Conservation (phyloP, 2,113 vertebrate species). For the Paratilapia polleni region DNA sequence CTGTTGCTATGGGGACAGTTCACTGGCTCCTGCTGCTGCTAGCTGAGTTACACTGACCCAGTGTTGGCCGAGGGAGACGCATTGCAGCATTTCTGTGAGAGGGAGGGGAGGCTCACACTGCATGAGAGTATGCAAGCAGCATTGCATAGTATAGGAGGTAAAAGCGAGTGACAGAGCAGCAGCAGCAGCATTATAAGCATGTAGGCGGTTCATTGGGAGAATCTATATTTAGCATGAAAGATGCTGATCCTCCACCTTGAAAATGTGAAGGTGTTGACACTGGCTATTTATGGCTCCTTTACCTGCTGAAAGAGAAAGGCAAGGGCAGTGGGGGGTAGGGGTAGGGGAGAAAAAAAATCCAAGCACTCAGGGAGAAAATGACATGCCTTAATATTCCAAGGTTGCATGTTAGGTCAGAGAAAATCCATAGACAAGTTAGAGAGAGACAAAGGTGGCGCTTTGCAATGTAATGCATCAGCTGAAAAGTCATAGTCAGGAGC, state of each 20-base stretch:
- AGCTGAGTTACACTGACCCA: slow-evolving; percentile 82
- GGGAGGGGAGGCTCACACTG: slow-evolving; percentile 58
- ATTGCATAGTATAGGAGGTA: slow-evolving; percentile 36
- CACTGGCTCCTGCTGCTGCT: slow-evolving; percentile 64
- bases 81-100: slow-evolving; percentile 84
- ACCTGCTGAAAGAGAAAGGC: slow-evolving; percentile 32
- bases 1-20: slow-evolving; percentile 79
- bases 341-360: background rate
- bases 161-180: slow-evolving; percentile 36
- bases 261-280: slow-evolving; percentile 37
- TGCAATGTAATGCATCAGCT: background rate
- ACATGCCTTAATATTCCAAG: background rate
- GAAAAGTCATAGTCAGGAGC: background rate
- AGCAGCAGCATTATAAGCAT: slow-evolving; percentile 15
- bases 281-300: background rate
- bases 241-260: slow-evolving; percentile 30
- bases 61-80: slow-evolving; percentile 80
- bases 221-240: slow-evolving; percentile 65
- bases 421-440: background rate
- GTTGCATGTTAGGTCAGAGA: slow-evolving; percentile 2
- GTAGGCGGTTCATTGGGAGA: slow-evolving; percentile 36
- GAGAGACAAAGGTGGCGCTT: background rate
- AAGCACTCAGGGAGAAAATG: background rate
- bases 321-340: slow-evolving; percentile 42
- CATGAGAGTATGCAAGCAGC: slow-evolving; percentile 53